Evolutionary conservation across 2,113 vertebrate species (phyloP), one percentile per base, ranked within the genome.

Genomic region (Tor tambroides): DNA sequence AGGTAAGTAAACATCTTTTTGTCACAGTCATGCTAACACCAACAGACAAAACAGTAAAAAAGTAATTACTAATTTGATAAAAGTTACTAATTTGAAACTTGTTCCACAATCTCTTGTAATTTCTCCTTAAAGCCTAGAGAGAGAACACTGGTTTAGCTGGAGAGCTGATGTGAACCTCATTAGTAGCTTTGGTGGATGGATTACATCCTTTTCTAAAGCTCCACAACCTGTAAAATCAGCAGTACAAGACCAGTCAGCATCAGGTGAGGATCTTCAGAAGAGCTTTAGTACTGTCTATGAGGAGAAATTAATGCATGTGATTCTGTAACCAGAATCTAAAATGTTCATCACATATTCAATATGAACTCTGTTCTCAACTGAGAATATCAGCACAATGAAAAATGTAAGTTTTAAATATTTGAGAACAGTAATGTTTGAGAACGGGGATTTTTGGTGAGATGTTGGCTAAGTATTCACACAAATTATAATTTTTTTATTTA

Each of bases 61-160:
- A n/a, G 56, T 10, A 0, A 59, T 59, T 59, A 3, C 21, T 46
- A 46, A 46, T 38, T 38, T 38, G 5, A 38, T 38, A 38, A 6
- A 32, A 32, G 38, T 38, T 38, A 46, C 11, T 46, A 61, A 26
- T 61, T 61, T 61, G 9, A 26, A 61, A 59, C 9, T 26, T 63
- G 23, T 26, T 63, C 23, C 9, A 11, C 4, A 5, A 11, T 63
- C 61, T 26, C 61, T 63, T 65, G 5, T 67, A 6, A 67, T 15
- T 30, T 2, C 14, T 6, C 6, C 26, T 67, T 15, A 6, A 5
- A 67, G 63, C 26, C 12, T 67, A 15, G 63, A 67, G 26, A 67
- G 63, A 67, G 63, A 67, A 2, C 63, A 67, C 14, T 67, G 63
- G 63, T 67, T 67, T 67, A 67, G 63, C 63, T 67, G 63, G 63